These are phyloP conservation scores for Lepus americanus DNA, from an alignment of 2,113 vertebrate genomes.

Conservation along the genomic window DNA sequence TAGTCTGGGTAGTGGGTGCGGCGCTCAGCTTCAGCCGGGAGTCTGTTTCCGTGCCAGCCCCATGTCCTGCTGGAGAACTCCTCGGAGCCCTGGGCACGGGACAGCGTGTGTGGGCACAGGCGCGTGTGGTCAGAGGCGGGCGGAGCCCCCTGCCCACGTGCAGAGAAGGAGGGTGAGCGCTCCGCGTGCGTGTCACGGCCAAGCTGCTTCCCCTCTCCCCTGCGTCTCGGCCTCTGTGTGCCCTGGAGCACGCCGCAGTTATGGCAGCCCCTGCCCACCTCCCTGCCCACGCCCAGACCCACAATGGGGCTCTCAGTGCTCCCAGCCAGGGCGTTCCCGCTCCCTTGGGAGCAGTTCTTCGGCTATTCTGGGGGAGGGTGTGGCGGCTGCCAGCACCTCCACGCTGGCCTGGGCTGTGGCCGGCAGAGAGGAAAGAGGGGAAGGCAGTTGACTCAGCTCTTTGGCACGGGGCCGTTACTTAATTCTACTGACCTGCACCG, in stretches of 20 bases:
- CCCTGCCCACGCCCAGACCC: background rate
- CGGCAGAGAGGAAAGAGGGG: background rate
- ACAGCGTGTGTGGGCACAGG: accelerated
- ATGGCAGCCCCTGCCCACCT: background rate
- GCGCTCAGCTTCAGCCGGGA: background rate
- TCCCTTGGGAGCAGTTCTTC: background rate
- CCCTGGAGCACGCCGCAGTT: background rate
- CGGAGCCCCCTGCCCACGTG: background rate
- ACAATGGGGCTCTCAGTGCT: background rate
- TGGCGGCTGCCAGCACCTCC: background rate
- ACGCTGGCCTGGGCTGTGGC: background rate
- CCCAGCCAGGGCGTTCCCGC: background rate
- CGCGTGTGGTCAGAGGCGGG: background rate
- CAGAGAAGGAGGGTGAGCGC: background rate
- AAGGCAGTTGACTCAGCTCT: background rate
- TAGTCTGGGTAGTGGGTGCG: background rate
- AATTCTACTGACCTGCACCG: background rate
- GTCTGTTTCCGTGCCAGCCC: background rate
- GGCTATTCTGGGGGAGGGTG: background rate
- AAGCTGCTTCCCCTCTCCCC: background rate
- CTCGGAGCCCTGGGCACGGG: accelerated
- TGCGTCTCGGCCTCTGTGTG: background rate
- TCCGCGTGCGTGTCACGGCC: background rate
- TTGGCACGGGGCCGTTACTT: background rate
- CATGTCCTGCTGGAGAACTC: background rate